Evolutionary conservation across 1,140 invertebrate species (phyloP).

Genomic region (Drosophila biarmipes): DNA sequence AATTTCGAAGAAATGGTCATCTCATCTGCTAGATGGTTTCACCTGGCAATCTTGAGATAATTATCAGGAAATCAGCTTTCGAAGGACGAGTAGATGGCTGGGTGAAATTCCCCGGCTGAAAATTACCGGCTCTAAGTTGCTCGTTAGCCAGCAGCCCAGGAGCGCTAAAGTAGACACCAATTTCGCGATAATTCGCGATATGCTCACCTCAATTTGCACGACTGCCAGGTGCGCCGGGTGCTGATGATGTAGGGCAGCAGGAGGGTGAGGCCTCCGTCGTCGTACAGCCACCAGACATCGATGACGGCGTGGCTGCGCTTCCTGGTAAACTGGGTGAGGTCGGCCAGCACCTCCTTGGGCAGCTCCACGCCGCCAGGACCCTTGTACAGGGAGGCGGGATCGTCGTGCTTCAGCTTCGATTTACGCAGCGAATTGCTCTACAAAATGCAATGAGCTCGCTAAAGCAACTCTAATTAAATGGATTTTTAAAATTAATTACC

Average conservation of each 20-base stretch:
- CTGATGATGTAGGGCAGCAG: conserved; percentile 95
- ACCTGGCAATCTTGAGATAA: background rate
- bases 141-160: conserved; percentile 1
- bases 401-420: conserved; percentile 80
- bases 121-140: conserved; percentile 3
- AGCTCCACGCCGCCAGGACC: conserved; percentile 86
- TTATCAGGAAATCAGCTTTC: conserved; percentile 12
- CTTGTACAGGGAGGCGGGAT: conserved; percentile 83
- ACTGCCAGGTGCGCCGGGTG: conserved; percentile 93
- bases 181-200: conserved; percentile 8
- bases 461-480: conserved; percentile 1
- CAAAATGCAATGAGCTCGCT: background rate
- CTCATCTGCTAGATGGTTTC: background rate
- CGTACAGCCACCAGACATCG: conserved; percentile 99
- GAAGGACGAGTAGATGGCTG: background rate
- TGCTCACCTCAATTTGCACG: conserved; percentile 91
- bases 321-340: conserved; percentile 90
- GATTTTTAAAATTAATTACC: conserved; percentile 53
- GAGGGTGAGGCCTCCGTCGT: conserved; percentile 94
- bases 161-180: conserved; percentile 3
- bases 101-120: background rate
- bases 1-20: background rate
- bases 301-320: conserved; percentile 92
- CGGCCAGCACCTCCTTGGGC: conserved; percentile 88
- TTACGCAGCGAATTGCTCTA: conserved; percentile 79